These are phyloP conservation scores for Mya arenaria DNA, from an alignment of 1,140 invertebrate species.

Conservation along the genomic window DNA sequence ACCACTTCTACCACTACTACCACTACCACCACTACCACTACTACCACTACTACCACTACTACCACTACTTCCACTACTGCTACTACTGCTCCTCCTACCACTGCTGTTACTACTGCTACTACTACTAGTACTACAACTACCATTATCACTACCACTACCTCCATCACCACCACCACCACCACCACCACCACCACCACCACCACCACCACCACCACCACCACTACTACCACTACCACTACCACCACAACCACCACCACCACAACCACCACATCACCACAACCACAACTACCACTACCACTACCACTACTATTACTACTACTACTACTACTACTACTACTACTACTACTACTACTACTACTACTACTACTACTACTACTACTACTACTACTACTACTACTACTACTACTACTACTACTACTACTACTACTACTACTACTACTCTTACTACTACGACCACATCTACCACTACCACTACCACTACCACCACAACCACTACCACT, in stretches of 20 bases:
- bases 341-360: background rate
- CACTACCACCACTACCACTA: background rate
- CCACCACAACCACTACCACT: constrained; percentile 6
- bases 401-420: background rate
- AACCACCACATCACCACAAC: background rate
- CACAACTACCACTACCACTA: background rate
- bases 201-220: background rate
- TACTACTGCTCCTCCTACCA: constrained; percentile 18
- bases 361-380: background rate
- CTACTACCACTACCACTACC: background rate
- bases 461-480: background rate
- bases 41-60: background rate
- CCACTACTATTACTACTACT: background rate
- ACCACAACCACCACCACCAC: background rate
- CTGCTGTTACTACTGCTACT: background rate
- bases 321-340: background rate
- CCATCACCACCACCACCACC: background rate
- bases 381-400: background rate
- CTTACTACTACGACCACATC: background rate
- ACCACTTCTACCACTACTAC: background rate
- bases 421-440: background rate
- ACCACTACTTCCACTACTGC: constrained; percentile 12
- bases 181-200: background rate
- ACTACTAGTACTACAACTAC: background rate
- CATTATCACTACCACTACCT: background rate